Conservation (phyloP, 2,888 invertebrate genomes). For the Diarsia brunnea region DNA sequence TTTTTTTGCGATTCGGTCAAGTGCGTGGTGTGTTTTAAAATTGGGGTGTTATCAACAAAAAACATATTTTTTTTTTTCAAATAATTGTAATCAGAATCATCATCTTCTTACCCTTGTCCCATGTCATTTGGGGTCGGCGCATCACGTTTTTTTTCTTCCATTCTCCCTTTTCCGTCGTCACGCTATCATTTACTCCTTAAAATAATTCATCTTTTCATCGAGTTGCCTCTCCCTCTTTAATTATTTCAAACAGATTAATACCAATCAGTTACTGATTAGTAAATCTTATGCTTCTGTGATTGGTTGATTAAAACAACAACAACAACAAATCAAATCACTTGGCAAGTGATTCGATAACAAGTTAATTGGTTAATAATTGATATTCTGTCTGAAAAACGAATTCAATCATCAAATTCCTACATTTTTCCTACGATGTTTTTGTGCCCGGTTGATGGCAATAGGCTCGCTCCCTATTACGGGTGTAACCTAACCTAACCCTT, state of each 20-base stretch:
- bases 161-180: too few species aligned
- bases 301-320: not conserved
- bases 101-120: too few species aligned
- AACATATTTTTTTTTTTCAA: not conserved
- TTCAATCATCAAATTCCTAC: not conserved
- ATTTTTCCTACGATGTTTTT: not conserved
- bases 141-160: too few species aligned
- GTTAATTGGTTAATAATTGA: not conserved
- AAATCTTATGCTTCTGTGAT: not conserved
- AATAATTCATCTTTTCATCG: too few species aligned
- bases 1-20: constrained; percentile 20
- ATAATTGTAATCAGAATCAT: too few species aligned
- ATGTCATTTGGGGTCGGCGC: too few species aligned
- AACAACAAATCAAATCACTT: not conserved
- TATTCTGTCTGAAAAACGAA: not conserved
- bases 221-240: too few species aligned
- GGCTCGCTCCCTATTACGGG: too few species aligned
- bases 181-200: too few species aligned
- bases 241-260: not conserved
- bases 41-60: constrained; percentile 12
- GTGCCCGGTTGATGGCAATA: too few species aligned
- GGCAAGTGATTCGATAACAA: not conserved
- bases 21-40: not conserved
- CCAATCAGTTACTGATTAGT: not conserved
- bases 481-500: too few species aligned